Percentiles rank a stretch among this genome's conserved stretches.
Evolutionary conservation across 1,140 invertebrate species (phyloP).

Genomic region (Vollenhovia emeryi): DNA sequence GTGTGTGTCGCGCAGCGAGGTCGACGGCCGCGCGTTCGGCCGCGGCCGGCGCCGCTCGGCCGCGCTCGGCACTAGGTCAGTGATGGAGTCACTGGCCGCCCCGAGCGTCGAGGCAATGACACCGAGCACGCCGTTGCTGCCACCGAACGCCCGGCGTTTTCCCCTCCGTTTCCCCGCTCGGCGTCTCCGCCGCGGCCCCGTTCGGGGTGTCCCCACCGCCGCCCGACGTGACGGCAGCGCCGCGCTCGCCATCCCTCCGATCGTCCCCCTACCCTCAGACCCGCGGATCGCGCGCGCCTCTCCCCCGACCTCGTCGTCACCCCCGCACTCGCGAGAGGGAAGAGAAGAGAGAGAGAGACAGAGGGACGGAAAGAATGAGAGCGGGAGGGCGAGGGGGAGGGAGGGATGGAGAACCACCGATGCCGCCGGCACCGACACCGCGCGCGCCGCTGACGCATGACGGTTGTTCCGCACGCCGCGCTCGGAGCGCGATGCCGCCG

Average conservation of each 20-base stretch:
- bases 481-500: slow-evolving; percentile 3
- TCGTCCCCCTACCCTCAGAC: slow-evolving; percentile 14
- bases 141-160: slow-evolving; percentile 52
- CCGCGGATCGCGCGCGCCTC: slow-evolving; percentile 37
- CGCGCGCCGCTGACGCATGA: slow-evolving; percentile 4
- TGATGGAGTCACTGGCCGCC: slow-evolving; percentile 86
- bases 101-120: slow-evolving; percentile 85
- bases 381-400: neutral
- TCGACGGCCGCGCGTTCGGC: slow-evolving; percentile 81
- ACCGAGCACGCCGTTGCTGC: slow-evolving; percentile 80
- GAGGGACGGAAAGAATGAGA: neutral
- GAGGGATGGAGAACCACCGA: neutral
- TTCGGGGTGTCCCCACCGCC: slow-evolving; percentile 4
- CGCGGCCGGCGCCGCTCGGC: slow-evolving; percentile 75
- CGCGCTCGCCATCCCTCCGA: slow-evolving; percentile 61
- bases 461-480: slow-evolving; percentile 23
- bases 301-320: slow-evolving; percentile 24
- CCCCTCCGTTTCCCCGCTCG: neutral
- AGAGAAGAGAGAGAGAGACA: neutral
- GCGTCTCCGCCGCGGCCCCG: neutral
- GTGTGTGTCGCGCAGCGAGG: slow-evolving; percentile 78
- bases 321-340: slow-evolving; percentile 35
- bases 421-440: neutral
- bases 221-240: slow-evolving; percentile 15
- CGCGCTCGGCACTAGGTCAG: slow-evolving; percentile 85